Conservation (phyloP, 2,113 vertebrate genomes). For the Thalassarche chlororhynchos region DNA sequence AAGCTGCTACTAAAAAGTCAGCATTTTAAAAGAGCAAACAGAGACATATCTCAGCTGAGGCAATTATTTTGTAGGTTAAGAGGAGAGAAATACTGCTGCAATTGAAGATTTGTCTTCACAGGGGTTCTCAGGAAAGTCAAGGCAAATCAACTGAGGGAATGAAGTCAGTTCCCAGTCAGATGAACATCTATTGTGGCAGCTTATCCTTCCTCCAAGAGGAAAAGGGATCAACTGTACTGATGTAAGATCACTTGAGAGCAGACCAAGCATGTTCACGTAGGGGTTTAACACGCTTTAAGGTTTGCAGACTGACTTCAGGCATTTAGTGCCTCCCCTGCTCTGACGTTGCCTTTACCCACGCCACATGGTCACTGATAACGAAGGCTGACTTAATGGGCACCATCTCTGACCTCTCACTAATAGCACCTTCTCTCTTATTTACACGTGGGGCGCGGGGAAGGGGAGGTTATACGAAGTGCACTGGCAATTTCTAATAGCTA, state of each 20-base stretch:
- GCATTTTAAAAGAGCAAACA: conserved; percentile 45
- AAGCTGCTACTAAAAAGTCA: conserved; percentile 40
- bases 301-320: neutral
- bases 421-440: neutral
- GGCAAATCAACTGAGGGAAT: conserved; percentile 6
- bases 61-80: conserved; percentile 54
- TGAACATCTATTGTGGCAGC: neutral
- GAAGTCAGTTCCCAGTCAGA: conserved; percentile 18
- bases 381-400: neutral
- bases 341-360: neutral
- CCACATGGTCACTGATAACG: neutral
- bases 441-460: neutral
- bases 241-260: neutral
- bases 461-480: neutral
- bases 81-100: conserved; percentile 43
- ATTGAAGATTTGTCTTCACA: conserved; percentile 39
- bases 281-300: neutral
- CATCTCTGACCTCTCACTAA: neutral
- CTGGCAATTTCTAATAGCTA: conserved; percentile 4
- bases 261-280: neutral
- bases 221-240: neutral
- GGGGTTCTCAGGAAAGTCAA: conserved; percentile 9
- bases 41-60: conserved; percentile 37
- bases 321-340: neutral
- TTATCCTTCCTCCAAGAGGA: neutral